Percentiles rank a stretch among this genome's conserved stretches.
Evolutionary conservation across 2,888 invertebrate species (phyloP).

Genomic region (Piscicola geometra): DNA sequence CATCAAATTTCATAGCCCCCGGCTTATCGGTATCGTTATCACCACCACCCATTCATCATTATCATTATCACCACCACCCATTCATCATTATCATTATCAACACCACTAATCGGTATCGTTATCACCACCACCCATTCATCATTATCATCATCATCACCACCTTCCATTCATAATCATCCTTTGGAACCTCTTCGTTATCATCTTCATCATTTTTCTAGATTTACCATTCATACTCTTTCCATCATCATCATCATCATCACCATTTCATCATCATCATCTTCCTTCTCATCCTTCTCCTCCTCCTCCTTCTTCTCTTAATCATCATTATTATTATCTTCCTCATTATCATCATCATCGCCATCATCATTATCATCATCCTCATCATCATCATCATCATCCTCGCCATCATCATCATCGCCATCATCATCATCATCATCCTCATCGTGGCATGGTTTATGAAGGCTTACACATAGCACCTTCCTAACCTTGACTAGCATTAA

Average conservation of each 20-base stretch:
- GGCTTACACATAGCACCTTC: no score
- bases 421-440: no score
- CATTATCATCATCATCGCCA: conserved; percentile 9
- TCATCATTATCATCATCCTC: no score
- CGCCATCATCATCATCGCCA: no score
- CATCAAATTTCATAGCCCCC: neutral
- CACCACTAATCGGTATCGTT: neutral
- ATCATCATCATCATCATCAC: neutral
- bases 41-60: neutral
- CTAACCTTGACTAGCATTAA: no score
- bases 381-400: no score
- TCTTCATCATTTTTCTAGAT: conserved; percentile 6
- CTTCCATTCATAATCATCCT: neutral
- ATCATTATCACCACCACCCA: neutral
- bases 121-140: neutral
- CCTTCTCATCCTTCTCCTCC: neutral
- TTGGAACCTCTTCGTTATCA: neutral
- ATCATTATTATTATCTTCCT: neutral
- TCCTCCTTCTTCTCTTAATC: neutral
- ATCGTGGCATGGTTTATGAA: no score
- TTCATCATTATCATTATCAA: neutral
- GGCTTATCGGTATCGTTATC: neutral
- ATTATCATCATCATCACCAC: neutral
- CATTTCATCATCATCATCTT: neutral
- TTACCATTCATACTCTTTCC: neutral